Base-by-base conservation (phyloP, 2,888 invertebrate genomes). In the Julus scandinavius region DNA sequence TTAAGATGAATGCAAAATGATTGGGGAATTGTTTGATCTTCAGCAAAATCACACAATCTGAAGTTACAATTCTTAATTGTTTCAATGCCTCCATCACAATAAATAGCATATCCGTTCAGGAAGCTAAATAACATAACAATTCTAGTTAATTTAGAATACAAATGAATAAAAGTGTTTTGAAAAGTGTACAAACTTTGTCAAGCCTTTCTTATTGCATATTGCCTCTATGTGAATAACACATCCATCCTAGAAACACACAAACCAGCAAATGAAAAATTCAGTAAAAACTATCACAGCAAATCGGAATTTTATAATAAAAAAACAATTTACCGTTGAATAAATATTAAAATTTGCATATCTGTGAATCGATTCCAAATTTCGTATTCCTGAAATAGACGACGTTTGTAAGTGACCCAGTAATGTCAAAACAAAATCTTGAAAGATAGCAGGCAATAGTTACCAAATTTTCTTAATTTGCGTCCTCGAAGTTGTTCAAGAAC, bases 1-100 rank as follows among this genome's bases (percentile, higher is more conserved):
- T 86, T 86, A 20, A 86, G 54, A 86, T 86, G 49, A n/a, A 45
- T 86, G n/a, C 86, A 86, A 29, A 86, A 50, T 17, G 9, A 2
- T 45, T 13, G 11, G 1, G 86, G 86, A 86, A 86, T 86, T 3
- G 11, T 45, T 45, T 86, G 17, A 38, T 86, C 54, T 86, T 86
- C 86, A 5, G 45, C 86, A 17, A 86, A 86, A 45, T 86, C 11
- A 11, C 45, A 3, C 0, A 86, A 15, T 54, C 29, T 50, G 20
- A 86, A 86, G 86, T 45, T 86, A 45, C 86, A 50, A 17, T 54
- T 29, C n/a, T 20, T n/a, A 3, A 86, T 13, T 17, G 20, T 20
- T 45, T 86, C 86, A 38, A 50, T 13, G 15, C 20, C 17, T 11
- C 86, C 54, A 13, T 38, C 38, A 29, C 49, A 45, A 17, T 54